Percentiles rank a stretch among this genome's conserved stretches.
These are phyloP conservation scores for Tapirus terrestris DNA, from an alignment of 2,113 vertebrate genomes.

Conservation along the genomic window DNA sequence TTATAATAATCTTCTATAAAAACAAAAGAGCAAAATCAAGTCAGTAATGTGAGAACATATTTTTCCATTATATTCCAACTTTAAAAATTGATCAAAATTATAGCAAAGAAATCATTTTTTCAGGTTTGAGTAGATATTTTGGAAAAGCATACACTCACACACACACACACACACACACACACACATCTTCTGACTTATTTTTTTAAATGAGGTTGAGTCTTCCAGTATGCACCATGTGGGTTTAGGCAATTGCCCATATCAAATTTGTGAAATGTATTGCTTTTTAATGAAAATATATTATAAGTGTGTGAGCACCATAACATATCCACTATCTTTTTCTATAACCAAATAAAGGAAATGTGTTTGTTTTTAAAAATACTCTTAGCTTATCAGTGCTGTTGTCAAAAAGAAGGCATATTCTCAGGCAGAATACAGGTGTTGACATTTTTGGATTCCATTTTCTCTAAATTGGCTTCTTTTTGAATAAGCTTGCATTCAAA, in stretches of 20 bases:
- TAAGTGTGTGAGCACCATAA: constrained; percentile 48
- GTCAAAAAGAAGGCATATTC: constrained; percentile 82
- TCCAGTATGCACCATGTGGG: constrained; percentile 46
- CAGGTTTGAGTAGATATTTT: neutral
- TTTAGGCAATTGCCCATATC: constrained; percentile 36
- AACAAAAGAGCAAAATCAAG: neutral
- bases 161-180: neutral
- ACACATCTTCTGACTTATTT: neutral
- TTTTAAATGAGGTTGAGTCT: constrained; percentile 1
- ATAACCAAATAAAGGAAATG: constrained; percentile 67
- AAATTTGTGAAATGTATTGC: constrained; percentile 55
- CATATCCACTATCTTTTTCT: constrained; percentile 66
- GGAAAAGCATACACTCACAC: neutral
- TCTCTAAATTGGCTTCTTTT: constrained; percentile 85
- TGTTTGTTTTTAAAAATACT: constrained; percentile 81
- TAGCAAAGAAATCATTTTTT: neutral
- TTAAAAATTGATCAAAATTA: neutral
- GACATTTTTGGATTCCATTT: constrained; percentile 86
- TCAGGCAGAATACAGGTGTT: constrained; percentile 83
- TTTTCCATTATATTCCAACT: neutral
- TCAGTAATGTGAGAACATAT: constrained; percentile 11
- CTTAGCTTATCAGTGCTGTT: constrained; percentile 83
- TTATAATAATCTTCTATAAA: neutral
- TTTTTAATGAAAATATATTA: constrained; percentile 75
- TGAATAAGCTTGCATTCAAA: constrained; percentile 84